Evolutionary conservation across 1,140 invertebrate species (phyloP).

Genomic region (Caenorhabditis latens): DNA sequence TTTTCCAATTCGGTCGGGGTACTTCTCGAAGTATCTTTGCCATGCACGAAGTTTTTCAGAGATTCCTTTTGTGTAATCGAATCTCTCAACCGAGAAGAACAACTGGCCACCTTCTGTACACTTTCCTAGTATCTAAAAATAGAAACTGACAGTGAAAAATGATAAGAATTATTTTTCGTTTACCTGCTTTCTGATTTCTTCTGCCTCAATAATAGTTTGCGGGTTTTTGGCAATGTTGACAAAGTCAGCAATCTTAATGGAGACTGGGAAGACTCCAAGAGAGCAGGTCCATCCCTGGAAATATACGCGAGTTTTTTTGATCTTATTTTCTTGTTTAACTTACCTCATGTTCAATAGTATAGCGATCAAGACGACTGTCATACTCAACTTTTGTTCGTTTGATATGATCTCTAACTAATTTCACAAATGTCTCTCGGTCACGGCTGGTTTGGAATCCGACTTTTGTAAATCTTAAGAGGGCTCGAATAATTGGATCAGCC

Average conservation of each 20-base stretch:
- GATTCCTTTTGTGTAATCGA: conserved; percentile 77
- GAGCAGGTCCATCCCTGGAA: conserved; percentile 76
- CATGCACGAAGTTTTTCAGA: conserved; percentile 76
- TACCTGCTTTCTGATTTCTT: conserved; percentile 74
- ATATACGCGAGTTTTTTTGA: neutral
- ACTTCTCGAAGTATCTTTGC: conserved; percentile 74
- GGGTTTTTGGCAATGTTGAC: conserved; percentile 72
- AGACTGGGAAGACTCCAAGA: conserved; percentile 76
- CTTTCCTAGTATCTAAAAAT: conserved; percentile 72
- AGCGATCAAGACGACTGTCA: conserved; percentile 73
- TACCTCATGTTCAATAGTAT: conserved; percentile 74
- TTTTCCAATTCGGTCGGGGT: conserved; percentile 75
- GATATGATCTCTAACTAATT: conserved; percentile 71
- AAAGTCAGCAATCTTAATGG: conserved; percentile 78
- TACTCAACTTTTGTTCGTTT: conserved; percentile 70
- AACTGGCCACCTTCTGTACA: conserved; percentile 68
- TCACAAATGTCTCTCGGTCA: conserved; percentile 74
- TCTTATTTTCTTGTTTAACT: neutral
- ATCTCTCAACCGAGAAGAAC: conserved; percentile 77
- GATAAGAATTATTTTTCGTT: conserved; percentile 1
- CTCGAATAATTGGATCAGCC: conserved; percentile 76
- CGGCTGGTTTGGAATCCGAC: conserved; percentile 78
- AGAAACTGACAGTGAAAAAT: neutral
- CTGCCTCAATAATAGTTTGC: conserved; percentile 69
- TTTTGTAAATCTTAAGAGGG: conserved; percentile 75